Base-by-base conservation (phyloP, 2,888 invertebrate species). In the Pandemis cinnamomeana region DNA sequence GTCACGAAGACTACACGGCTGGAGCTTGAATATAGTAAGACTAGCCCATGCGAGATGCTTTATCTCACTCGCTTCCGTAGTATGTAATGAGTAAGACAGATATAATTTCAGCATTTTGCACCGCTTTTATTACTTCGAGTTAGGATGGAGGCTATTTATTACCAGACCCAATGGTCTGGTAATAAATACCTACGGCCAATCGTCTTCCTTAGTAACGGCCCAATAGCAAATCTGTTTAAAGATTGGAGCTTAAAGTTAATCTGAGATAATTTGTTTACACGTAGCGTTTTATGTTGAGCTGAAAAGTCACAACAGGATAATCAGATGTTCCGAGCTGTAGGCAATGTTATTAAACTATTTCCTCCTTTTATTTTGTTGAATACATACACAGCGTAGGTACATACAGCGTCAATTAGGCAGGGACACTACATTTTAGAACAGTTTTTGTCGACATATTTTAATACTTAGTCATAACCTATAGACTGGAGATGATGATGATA, bases 221-320 rank as follows among this genome's bases (percentile, higher is more conserved):
- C 60, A 20, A 55, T n/a, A 53, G 13, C 55, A 55, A 55, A 55
- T 20, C 20, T 55, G 55, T 20, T 10, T 20, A 55, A 8, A 6
- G 8, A 20, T 36, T 4, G 27, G 27, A 55, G 55, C 55, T 55
- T 20, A 8, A 55, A 55, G 51, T 60, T 10, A 27, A 36, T 60
- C 58, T 60, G 36, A 11, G 58, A 60, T 36, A 60, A 60, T 60
- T 60, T 11, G 36, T 60, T 60, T 60, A 11, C 13, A 61, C 41
- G 61, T 61, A 41, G 41, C 61, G n/a, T 13, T 61, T 61, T 61
- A 41, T 41, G 61, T 41, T n/a, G 41, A 61, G 8, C 41, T 3
- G 13, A 41, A 41, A 36, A 41, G n/a, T 13, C n/a, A 41, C 10
- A 11, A 5, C 13, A 41, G 13, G 36, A 36, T n/a, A 61, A 41